Percentiles rank a stretch among this genome's conserved stretches.
Evolutionary conservation across 2,888 invertebrate species (phyloP).

Genomic region (Pheosia gnoma): DNA sequence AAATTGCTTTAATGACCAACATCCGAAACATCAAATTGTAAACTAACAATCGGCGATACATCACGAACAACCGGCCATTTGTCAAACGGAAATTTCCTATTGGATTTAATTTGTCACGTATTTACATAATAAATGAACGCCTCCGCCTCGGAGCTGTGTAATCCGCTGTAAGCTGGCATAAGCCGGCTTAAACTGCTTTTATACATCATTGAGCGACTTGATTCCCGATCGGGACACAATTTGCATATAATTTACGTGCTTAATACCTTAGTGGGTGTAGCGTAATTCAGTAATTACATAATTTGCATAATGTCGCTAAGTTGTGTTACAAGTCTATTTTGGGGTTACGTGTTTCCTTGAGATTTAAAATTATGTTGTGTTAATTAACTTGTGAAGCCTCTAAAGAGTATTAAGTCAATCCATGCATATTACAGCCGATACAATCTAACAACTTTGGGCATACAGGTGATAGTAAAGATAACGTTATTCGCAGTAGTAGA

Average conservation of each 20-base stretch:
- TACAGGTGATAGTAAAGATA: too few relatives aligned
- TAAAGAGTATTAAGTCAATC: too few relatives aligned
- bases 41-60: constrained; percentile 54
- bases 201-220: constrained; percentile 82
- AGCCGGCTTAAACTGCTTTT: constrained; percentile 75
- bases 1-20: constrained; percentile 1
- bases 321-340: constrained; percentile 10
- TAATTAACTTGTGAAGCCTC: too few relatives aligned
- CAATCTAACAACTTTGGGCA: too few relatives aligned
- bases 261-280: constrained; percentile 68
- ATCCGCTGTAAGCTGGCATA: constrained; percentile 70
- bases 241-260: constrained; percentile 73
- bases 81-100: constrained; percentile 78
- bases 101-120: constrained; percentile 83
- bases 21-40: constrained; percentile 32
- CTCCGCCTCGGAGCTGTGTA: constrained; percentile 69
- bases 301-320: constrained; percentile 49
- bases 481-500: too few relatives aligned
- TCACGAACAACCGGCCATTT: constrained; percentile 67
- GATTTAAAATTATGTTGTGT: background rate
- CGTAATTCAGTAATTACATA: constrained; percentile 58
- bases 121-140: constrained; percentile 83
- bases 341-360: background rate
- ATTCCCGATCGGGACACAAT: constrained; percentile 79
- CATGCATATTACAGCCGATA: too few relatives aligned